Evolutionary conservation across 2,888 invertebrate genomes (phyloP).

Genomic region (Ceraclea dissimilis): DNA sequence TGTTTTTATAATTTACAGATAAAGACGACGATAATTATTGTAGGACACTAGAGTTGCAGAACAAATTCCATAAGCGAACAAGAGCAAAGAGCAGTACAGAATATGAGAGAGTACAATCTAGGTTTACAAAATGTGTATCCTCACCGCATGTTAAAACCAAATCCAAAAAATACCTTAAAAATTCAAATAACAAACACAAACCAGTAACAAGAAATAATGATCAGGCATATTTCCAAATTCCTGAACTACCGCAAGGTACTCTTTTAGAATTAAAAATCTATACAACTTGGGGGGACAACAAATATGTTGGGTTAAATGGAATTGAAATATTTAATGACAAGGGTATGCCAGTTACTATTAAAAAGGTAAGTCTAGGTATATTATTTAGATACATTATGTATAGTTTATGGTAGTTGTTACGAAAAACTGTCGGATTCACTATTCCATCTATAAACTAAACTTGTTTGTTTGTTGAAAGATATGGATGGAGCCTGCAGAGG

Average conservation of each 20-base stretch:
- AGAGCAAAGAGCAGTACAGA: not conserved
- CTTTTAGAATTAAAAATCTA: constrained; percentile 59
- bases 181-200: constrained; percentile 2
- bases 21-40: no score
- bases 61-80: no score
- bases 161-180: not conserved
- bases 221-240: constrained; percentile 42
- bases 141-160: no score
- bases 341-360: constrained; percentile 52
- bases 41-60: no score
- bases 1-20: no score
- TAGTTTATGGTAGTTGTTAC: constrained; percentile 1
- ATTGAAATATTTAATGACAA: constrained; percentile 63
- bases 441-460: no score
- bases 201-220: not conserved
- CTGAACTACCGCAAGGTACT: constrained; percentile 65
- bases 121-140: not conserved
- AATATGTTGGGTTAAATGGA: constrained; percentile 72
- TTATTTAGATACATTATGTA: no score
- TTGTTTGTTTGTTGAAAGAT: constrained; percentile 38
- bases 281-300: constrained; percentile 73
- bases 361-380: constrained; percentile 45
- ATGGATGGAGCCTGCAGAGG: constrained; percentile 54
- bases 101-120: not conserved
- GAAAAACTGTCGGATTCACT: no score